Evolutionary conservation across 1,140 invertebrate genomes (phyloP).

Genomic region (Harpegnathos saltator): DNA sequence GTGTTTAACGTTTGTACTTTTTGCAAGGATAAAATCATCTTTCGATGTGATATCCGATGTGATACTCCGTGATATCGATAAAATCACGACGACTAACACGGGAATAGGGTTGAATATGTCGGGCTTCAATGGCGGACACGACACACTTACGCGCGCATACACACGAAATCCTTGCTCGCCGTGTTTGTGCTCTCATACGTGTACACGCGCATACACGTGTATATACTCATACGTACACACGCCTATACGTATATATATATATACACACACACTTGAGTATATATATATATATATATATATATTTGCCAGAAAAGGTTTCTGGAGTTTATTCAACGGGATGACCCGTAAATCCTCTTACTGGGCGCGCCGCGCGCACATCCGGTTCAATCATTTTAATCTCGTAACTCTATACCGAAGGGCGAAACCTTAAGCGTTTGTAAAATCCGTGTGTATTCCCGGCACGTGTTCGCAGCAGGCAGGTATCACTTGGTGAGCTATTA

Average conservation of each 20-base stretch:
- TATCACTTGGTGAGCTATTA: conserved; percentile 39
- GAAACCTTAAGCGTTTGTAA: conserved; percentile 64
- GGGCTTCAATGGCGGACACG: conserved; percentile 18
- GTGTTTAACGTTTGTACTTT: not conserved
- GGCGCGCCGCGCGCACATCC: conserved; percentile 56
- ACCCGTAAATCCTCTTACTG: conserved; percentile 70
- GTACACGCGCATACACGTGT: no score
- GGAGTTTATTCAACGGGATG: conserved; percentile 68
- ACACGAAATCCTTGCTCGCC: not conserved
- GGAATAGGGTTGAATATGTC: not conserved
- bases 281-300: conserved; percentile 4
- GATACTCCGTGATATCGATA: conserved; percentile 23
- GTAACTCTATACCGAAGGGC: conserved; percentile 50
- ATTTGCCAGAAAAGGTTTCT: conserved; percentile 61
- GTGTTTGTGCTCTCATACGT: not conserved
- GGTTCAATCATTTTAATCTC: conserved; percentile 68
- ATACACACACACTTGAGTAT: no score
- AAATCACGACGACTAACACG: conserved; percentile 14
- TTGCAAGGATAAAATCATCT: conserved; percentile 18
- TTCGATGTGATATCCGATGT: no score
- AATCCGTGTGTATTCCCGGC: conserved; percentile 34
- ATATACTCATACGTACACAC: no score
- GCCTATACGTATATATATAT: no score
- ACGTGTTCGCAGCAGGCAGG: conserved; percentile 46
- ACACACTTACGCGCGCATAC: not conserved